Conservation (phyloP, 2,888 invertebrate genomes). For the Dexiosoma caninum region DNA sequence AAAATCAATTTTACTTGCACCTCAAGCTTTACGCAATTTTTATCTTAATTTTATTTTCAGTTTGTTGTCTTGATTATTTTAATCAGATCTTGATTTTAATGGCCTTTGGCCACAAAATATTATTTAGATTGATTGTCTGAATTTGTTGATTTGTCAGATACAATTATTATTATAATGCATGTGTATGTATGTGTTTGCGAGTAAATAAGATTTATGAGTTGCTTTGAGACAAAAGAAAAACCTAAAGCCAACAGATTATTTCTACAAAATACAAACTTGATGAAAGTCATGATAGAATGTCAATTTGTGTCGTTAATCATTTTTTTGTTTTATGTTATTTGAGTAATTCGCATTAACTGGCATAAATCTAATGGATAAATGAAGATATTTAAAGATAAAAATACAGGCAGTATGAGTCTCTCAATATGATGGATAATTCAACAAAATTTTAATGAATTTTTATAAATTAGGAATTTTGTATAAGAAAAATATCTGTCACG, state of each 20-base stretch:
- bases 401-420: not conserved
- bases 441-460: too few relatives aligned
- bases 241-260: constrained; percentile 37
- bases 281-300: constrained; percentile 53
- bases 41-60: not conserved
- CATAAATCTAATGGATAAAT: constrained; percentile 22
- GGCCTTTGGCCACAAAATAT: constrained; percentile 37
- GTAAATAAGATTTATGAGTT: constrained; percentile 26
- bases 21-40: constrained; percentile 23
- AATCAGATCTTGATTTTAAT: constrained; percentile 45
- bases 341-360: constrained; percentile 7
- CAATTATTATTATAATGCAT: too few relatives aligned
- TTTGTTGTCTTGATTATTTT: constrained; percentile 27
- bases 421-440: too few relatives aligned
- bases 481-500: too few relatives aligned
- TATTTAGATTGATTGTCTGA: constrained; percentile 39
- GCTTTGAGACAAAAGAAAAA: not conserved
- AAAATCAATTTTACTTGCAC: constrained; percentile 11
- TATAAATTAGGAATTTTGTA: too few relatives aligned
- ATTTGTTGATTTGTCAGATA: constrained; percentile 54
- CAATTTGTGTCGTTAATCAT: constrained; percentile 59
- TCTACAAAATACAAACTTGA: constrained; percentile 25
- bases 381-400: not conserved
- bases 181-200: too few relatives aligned
- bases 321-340: not conserved